Conservation (phyloP, 1,140 invertebrate species). For the Octopus sinensis region DNA sequence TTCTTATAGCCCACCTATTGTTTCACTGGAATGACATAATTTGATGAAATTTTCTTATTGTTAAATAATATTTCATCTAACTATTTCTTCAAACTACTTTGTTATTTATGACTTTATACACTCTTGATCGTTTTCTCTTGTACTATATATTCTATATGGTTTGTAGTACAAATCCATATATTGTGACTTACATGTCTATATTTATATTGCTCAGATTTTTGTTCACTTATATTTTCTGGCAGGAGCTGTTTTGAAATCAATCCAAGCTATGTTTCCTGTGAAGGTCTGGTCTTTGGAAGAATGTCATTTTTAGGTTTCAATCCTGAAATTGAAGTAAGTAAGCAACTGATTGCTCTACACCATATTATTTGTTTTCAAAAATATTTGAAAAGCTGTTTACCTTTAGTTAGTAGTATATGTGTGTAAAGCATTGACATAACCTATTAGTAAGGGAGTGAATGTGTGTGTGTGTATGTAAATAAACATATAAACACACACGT, state of each 20-base stretch:
- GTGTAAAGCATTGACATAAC: not conserved
- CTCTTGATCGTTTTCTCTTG: too few relatives aligned
- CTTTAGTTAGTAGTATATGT: not conserved
- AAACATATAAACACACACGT: not conserved
- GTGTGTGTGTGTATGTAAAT: not conserved
- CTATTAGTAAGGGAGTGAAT: not conserved
- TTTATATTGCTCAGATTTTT: not conserved
- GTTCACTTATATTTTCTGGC: constrained; percentile 34
- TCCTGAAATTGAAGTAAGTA: constrained; percentile 72
- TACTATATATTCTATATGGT: too few relatives aligned
- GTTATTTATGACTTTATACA: too few relatives aligned
- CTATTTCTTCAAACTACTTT: too few relatives aligned
- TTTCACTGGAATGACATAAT: too few relatives aligned
- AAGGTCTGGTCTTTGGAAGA: constrained; percentile 74
- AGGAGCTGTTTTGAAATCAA: constrained; percentile 72
- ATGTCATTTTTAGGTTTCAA: constrained; percentile 86
- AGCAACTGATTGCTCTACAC: not conserved
- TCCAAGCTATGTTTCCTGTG: constrained; percentile 73
- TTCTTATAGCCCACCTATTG: too few relatives aligned
- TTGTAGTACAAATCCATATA: too few relatives aligned
- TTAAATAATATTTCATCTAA: too few relatives aligned
- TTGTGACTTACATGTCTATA: too few relatives aligned
- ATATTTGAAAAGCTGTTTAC: not conserved
- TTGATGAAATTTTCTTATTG: too few relatives aligned
- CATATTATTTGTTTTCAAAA: not conserved